Conservation (phyloP, 2,797 vertebrate species). For the Coreius guichenoti region DNA sequence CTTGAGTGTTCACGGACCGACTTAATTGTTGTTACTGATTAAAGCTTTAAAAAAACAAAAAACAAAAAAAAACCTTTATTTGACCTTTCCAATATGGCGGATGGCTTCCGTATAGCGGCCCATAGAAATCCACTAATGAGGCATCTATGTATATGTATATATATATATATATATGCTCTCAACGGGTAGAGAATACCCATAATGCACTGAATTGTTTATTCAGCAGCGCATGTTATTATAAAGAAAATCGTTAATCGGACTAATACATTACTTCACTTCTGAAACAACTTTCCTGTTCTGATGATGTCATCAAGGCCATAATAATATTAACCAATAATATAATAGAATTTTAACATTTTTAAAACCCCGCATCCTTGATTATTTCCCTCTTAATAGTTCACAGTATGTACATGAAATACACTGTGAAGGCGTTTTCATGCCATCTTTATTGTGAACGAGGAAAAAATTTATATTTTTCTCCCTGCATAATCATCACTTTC, state of each 20-base stretch:
- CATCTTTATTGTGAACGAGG: neutral
- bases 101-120: too few species aligned
- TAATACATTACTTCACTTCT: neutral
- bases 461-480: constrained; percentile 12
- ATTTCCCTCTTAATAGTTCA: neutral
- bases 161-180: too few species aligned
- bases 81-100: too few species aligned
- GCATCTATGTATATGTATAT: too few species aligned
- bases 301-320: neutral
- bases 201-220: neutral
- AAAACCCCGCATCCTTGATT: neutral
- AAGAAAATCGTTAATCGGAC: neutral
- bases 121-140: too few species aligned
- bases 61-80: too few species aligned
- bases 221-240: neutral
- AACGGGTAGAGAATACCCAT: too few species aligned
- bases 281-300: neutral
- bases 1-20: too few species aligned
- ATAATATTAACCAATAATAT: neutral
- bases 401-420: neutral
- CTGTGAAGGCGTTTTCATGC: neutral
- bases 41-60: too few species aligned
- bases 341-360: neutral
- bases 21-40: too few species aligned
- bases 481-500: constrained; percentile 29